A percentile compares a stretch with the other conserved stretches of the same genome.
phyloP scores from a whole-genome alignment of 2,888 invertebrate species.

The Cylloceria caligata region DNA sequence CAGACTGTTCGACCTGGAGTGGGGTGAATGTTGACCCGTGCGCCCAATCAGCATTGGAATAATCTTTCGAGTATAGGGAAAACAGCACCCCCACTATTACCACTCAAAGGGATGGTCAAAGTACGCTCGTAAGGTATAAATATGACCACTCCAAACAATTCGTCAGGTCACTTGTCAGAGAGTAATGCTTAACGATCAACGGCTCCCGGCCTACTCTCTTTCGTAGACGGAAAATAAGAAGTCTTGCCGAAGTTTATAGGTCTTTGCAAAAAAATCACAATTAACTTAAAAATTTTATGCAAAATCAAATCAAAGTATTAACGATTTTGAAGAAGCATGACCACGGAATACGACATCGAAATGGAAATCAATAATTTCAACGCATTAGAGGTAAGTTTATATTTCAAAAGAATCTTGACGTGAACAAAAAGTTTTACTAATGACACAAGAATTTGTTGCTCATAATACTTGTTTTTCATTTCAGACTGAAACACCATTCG shows the following conservation, averaged over 20 bases:
- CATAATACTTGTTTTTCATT: slow-evolving; percentile 11
- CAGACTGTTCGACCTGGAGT: background rate
- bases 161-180: slow-evolving; percentile 42
- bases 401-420: background rate
- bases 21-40: slow-evolving; percentile 2
- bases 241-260: too few species aligned
- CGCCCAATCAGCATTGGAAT: slow-evolving; percentile 6
- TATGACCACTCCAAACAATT: slow-evolving; percentile 22
- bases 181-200: slow-evolving; percentile 13
- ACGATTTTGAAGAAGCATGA: background rate
- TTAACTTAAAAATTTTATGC: background rate
- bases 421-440: background rate
- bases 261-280: background rate
- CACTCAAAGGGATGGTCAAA: slow-evolving; percentile 59
- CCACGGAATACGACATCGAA: background rate
- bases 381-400: background rate
- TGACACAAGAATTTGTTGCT: background rate
- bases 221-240: background rate
- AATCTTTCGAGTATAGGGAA: slow-evolving; percentile 44
- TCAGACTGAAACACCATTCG: slow-evolving; percentile 55
- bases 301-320: background rate
- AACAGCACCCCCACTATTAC: slow-evolving; percentile 37
- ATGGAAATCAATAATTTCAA: background rate
- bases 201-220: background rate
- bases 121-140: slow-evolving; percentile 31